Percentiles rank a stretch among this genome's conserved stretches.
Conservation (phyloP, 92 coral and sea anemone species). For the Phymanthus crucifer region DNA sequence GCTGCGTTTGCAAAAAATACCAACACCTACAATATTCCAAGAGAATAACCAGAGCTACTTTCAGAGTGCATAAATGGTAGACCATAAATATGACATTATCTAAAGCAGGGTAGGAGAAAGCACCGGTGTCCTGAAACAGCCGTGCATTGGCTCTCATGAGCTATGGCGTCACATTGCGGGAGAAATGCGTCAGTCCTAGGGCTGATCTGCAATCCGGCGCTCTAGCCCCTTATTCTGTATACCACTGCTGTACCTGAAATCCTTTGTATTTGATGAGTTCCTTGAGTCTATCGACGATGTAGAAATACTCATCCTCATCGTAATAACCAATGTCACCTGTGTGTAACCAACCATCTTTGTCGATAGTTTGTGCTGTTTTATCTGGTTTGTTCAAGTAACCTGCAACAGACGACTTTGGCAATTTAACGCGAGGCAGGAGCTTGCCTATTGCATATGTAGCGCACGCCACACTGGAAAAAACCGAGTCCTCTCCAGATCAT, state of each 20-base stretch:
- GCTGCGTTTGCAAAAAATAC: no score
- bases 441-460: neutral
- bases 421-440: neutral
- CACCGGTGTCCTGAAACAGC: no score
- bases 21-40: no score
- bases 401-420: neutral
- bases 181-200: no score
- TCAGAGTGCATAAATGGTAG: no score
- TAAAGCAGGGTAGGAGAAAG: no score
- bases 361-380: conserved; percentile 64
- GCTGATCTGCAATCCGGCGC: neutral
- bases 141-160: no score
- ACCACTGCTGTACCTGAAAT: conserved; percentile 66
- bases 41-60: no score
- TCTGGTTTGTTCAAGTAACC: conserved; percentile 79
- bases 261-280: conserved; percentile 90
- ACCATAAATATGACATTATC: no score
- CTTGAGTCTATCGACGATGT: conserved; percentile 70
- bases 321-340: conserved; percentile 86
- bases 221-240: no score
- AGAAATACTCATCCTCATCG: conserved; percentile 71
- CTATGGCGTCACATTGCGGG: no score
- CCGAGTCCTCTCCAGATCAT: no score
- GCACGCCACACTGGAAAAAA: neutral
- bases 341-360: conserved; percentile 80